Evolutionary conservation across 2,888 invertebrate genomes (phyloP).

Genomic region (Euspilapteryx auroguttella): DNA sequence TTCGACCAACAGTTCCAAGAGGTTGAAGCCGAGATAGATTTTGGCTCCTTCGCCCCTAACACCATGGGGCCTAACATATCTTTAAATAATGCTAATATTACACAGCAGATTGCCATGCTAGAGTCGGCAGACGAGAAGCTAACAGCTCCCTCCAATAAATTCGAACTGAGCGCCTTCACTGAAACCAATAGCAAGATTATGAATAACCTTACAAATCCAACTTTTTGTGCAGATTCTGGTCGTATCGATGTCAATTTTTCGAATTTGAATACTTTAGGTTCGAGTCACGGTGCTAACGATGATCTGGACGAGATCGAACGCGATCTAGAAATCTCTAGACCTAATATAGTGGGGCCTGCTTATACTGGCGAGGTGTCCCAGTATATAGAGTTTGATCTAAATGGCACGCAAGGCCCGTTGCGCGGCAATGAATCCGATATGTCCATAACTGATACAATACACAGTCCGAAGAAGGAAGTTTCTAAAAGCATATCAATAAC

Average conservation of each 20-base stretch:
- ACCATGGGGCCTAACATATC: conserved; percentile 16
- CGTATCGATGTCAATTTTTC: conserved; percentile 37
- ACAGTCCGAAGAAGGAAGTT: conserved; percentile 25
- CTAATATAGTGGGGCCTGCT: conserved; percentile 15
- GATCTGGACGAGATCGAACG: conserved; percentile 37
- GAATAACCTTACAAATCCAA: conserved; percentile 21
- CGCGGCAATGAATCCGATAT: conserved; percentile 28
- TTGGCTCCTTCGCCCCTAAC: conserved; percentile 6
- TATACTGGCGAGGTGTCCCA: conserved; percentile 22
- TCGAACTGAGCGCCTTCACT: conserved; percentile 31
- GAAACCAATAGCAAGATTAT: conserved; percentile 21
- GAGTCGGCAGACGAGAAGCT: conserved; percentile 21
- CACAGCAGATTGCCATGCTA: conserved; percentile 20
- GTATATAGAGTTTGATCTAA: conserved; percentile 38
- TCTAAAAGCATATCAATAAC: conserved; percentile 14
- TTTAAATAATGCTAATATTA: conserved; percentile 21
- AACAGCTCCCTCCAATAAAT: conserved; percentile 18
- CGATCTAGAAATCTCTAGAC: conserved; percentile 18
- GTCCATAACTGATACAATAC: conserved; percentile 40
- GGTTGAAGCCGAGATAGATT: conserved; percentile 23
- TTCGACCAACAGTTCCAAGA: conserved; percentile 42
- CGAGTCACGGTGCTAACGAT: conserved; percentile 14
- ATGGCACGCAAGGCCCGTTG: conserved; percentile 21
- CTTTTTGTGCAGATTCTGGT: conserved; percentile 22
- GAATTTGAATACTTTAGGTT: conserved; percentile 15